These are phyloP conservation scores for Dendrolimus punctatus DNA, from an alignment of 1,140 invertebrate genomes.

Conservation along the genomic window DNA sequence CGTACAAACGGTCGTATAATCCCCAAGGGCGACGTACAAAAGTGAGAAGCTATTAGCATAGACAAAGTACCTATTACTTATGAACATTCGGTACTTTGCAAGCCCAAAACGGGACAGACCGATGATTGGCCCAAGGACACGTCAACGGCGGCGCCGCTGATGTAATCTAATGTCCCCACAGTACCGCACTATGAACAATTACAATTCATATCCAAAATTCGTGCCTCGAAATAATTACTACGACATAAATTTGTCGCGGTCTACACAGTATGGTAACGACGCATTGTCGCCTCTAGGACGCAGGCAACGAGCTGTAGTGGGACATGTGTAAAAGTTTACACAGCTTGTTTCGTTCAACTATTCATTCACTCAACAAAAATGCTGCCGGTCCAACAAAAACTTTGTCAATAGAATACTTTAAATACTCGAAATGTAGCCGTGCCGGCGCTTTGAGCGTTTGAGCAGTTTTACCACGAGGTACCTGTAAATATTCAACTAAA, in stretches of 20 bases:
- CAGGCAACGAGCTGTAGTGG: slow-evolving; percentile 19
- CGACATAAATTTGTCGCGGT: slow-evolving; percentile 40
- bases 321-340: slow-evolving; percentile 47
- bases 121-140: slow-evolving; percentile 24
- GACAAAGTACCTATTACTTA: slow-evolving; percentile 27
- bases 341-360: slow-evolving; percentile 23
- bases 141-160: slow-evolving; percentile 30
- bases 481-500: too few species aligned
- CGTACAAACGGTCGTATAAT: slow-evolving; percentile 37
- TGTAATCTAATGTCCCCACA: slow-evolving; percentile 42
- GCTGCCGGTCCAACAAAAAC: slow-evolving; percentile 23
- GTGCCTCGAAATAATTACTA: slow-evolving; percentile 29
- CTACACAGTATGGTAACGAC: slow-evolving; percentile 23
- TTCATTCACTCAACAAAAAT: slow-evolving; percentile 18
- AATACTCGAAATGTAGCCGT: slow-evolving; percentile 21
- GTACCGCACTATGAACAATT: slow-evolving; percentile 26
- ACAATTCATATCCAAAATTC: slow-evolving; percentile 52
- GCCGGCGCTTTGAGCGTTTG: neutral
- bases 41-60: slow-evolving; percentile 59
- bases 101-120: slow-evolving; percentile 39
- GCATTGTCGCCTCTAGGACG: slow-evolving; percentile 19
- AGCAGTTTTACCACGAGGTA: too few species aligned
- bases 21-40: slow-evolving; percentile 62
- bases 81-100: slow-evolving; percentile 58
- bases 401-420: slow-evolving; percentile 22